Evolutionary conservation across 2,113 vertebrate genomes (phyloP).

Genomic region (Orthonyx spaldingii): DNA sequence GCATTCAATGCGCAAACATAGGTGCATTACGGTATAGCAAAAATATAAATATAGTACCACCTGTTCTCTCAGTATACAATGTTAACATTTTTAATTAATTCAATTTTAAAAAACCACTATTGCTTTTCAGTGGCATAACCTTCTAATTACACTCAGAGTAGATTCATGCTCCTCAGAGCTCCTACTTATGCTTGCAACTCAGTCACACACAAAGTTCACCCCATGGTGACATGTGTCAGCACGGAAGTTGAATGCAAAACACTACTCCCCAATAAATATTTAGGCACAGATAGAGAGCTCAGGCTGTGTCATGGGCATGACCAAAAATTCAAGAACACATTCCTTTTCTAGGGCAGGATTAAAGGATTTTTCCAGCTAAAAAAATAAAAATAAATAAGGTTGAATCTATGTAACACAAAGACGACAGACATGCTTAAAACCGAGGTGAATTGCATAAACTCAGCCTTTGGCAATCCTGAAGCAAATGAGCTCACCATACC

Average conservation of each 20-base stretch:
- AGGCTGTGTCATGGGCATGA: neutral
- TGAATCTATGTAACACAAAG: neutral
- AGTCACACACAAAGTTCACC: neutral
- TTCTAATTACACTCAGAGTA: neutral
- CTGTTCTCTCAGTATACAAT: neutral
- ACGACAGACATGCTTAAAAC: neutral
- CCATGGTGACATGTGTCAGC: neutral
- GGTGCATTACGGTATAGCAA: neutral
- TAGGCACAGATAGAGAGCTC: neutral
- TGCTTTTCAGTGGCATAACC: neutral
- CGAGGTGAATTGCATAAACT: neutral
- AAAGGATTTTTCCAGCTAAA: neutral
- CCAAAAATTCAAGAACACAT: neutral
- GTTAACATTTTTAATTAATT: neutral
- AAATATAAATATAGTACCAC: neutral
- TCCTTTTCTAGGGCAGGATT: neutral
- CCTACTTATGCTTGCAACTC: neutral
- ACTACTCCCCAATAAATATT: neutral
- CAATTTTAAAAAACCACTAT: neutral
- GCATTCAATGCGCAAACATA: neutral
- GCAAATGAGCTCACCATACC: conserved; percentile 34
- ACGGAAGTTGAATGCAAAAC: neutral
- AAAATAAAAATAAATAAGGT: neutral
- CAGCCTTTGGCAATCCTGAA: conserved; percentile 21
- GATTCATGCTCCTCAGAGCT: neutral